phyloP scores from a whole-genome alignment of 2,113 vertebrate genomes.

The Macrotus californicus region DNA sequence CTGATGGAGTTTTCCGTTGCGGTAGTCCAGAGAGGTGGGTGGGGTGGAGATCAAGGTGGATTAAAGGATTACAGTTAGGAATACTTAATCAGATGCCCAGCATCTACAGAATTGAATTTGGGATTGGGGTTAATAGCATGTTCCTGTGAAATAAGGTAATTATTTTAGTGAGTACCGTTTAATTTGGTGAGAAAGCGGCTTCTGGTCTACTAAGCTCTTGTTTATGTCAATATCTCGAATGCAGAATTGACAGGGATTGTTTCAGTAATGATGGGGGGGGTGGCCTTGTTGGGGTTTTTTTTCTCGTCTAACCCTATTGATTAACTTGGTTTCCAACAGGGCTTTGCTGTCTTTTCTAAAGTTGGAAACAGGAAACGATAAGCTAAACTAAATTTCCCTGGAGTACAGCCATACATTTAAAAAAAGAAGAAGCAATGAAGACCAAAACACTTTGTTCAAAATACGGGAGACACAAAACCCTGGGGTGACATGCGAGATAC shows the following conservation, averaged over 20 bases:
- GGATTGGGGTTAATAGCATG: constrained; percentile 72
- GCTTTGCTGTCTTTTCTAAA: constrained; percentile 37
- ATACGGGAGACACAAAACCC: neutral
- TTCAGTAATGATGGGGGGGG: neutral
- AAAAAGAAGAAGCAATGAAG: neutral
- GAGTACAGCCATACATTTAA: neutral
- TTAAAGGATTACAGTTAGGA: constrained; percentile 75
- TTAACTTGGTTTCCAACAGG: neutral
- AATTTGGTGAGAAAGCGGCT: neutral
- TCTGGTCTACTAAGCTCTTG: neutral
- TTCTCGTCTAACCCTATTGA: neutral
- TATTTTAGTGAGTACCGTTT: constrained; percentile 58
- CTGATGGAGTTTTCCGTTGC: constrained; percentile 56
- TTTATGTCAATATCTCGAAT: neutral
- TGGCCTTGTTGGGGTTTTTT: neutral
- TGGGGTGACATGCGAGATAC: neutral
- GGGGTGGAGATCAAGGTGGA: constrained; percentile 68
- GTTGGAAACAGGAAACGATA: constrained; percentile 27
- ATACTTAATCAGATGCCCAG: constrained; percentile 67
- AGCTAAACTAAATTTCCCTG: constrained; percentile 43
- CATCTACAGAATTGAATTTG: constrained; percentile 63
- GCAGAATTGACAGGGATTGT: neutral
- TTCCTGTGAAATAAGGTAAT: constrained; percentile 69
- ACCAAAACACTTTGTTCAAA: neutral
- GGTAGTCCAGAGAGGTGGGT: constrained; percentile 63